These are phyloP conservation scores for Apolygus lucorum DNA, from an alignment of 1,140 invertebrate species.

Conservation along the genomic window DNA sequence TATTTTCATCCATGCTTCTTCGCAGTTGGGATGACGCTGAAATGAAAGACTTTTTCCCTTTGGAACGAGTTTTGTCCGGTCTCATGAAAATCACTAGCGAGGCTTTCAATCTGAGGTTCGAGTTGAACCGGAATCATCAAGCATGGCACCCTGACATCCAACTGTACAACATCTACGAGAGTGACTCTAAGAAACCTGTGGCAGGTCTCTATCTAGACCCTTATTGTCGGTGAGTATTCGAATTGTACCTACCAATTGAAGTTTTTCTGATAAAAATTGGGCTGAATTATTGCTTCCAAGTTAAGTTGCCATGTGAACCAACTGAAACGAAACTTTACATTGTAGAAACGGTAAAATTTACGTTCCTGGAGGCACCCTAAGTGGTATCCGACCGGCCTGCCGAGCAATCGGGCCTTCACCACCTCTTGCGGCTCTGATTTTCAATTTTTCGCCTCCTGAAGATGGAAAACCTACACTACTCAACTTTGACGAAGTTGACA, in stretches of 20 bases:
- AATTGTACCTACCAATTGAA: no score
- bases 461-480: slow-evolving; percentile 59
- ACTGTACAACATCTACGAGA: slow-evolving; percentile 71
- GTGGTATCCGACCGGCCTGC: slow-evolving; percentile 46
- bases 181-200: slow-evolving; percentile 53
- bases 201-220: slow-evolving; percentile 78
- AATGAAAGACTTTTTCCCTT: slow-evolving; percentile 72
- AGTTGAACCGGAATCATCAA: slow-evolving; percentile 50
- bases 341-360: slow-evolving; percentile 17
- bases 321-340: no score
- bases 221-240: slow-evolving; percentile 51
- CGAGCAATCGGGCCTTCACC: slow-evolving; percentile 51
- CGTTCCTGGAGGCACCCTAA: slow-evolving; percentile 53
- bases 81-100: slow-evolving; percentile 49
- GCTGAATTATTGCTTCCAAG: no score
- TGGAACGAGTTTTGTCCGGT: slow-evolving; percentile 63
- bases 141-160: slow-evolving; percentile 79
- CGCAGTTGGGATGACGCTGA: slow-evolving; percentile 57
- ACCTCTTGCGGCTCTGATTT: slow-evolving; percentile 69
- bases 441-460: slow-evolving; percentile 51
- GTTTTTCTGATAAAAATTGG: no score
- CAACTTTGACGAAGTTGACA: slow-evolving; percentile 61
- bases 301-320: no score
- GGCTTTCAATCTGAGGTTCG: slow-evolving; percentile 75
- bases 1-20: no score